phyloP scores from a whole-genome alignment of 1,140 invertebrate species.

The Drosophila kurseongensis region DNA sequence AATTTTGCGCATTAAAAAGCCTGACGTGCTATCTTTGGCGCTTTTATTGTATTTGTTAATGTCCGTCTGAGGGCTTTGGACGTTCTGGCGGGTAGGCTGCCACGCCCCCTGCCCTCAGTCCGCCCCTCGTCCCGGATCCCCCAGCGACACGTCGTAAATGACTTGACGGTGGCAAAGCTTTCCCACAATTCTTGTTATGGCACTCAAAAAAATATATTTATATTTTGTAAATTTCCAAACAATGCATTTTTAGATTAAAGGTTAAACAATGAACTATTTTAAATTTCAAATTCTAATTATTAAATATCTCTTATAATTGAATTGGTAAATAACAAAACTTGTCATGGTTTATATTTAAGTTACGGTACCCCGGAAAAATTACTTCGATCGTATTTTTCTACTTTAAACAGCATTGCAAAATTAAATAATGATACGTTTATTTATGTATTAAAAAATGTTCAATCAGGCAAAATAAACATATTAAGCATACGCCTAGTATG shows the following conservation, averaged over 20 bases:
- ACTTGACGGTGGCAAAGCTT: constrained; percentile 61
- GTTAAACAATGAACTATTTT: not conserved
- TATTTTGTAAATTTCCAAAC: not conserved
- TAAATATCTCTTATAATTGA: too few species aligned
- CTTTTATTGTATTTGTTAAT: constrained; percentile 83
- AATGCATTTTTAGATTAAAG: too few species aligned
- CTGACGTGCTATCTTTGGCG: constrained; percentile 81
- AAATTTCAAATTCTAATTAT: too few species aligned
- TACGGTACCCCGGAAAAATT: too few species aligned
- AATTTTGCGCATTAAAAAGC: constrained; percentile 83
- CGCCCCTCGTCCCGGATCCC: not conserved
- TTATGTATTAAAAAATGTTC: too few species aligned
- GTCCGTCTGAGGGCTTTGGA: constrained; percentile 55
- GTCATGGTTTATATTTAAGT: too few species aligned
- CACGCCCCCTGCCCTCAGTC: constrained; percentile 1
- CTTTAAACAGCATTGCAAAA: too few species aligned
- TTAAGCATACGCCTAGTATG: too few species aligned
- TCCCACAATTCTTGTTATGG: constrained; percentile 18
- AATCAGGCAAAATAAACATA: too few species aligned
- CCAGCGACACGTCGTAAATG: constrained; percentile 65
- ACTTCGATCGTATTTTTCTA: too few species aligned
- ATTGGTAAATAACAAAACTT: too few species aligned
- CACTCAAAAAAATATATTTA: constrained; percentile 8
- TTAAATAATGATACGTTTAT: too few species aligned
- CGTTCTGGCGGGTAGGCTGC: not conserved